Percentiles rank a stretch among this genome's conserved stretches.
These are phyloP conservation scores for Hemicrepidius hirtus DNA, from an alignment of 2,888 invertebrate genomes.

Conservation along the genomic window DNA sequence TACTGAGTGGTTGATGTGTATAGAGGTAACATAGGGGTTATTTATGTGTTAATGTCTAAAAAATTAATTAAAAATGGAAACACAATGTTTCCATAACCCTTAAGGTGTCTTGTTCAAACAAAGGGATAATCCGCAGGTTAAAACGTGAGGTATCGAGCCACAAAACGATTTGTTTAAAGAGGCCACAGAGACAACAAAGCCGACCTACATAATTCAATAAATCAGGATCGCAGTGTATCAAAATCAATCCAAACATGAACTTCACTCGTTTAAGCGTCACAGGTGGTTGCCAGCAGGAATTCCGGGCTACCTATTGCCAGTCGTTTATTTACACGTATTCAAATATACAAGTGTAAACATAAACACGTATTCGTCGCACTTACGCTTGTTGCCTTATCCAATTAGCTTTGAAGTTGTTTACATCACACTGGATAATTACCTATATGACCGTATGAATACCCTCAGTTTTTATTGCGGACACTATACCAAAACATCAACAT, in stretches of 20 bases:
- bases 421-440: conserved; percentile 22
- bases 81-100: too few relatives aligned
- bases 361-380: conserved; percentile 26
- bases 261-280: conserved; percentile 23
- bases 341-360: conserved; percentile 26
- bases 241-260: conserved; percentile 31
- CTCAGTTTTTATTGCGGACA: not conserved
- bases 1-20: too few relatives aligned
- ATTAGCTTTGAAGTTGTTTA: conserved; percentile 30
- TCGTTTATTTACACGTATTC: conserved; percentile 34
- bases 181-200: conserved; percentile 35
- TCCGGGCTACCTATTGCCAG: conserved; percentile 31
- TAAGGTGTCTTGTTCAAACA: not conserved
- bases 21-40: too few relatives aligned
- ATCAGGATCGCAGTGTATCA: conserved; percentile 32
- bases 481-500: too few relatives aligned
- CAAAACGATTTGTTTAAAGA: conserved; percentile 34
- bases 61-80: too few relatives aligned
- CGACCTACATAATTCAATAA: conserved; percentile 36
- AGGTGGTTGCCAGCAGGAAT: conserved; percentile 35
- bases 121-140: conserved; percentile 6
- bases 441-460: not conserved
- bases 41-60: too few relatives aligned
- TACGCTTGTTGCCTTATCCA: conserved; percentile 34
- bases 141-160: conserved; percentile 4